phyloP scores from a whole-genome alignment of 2,888 invertebrate genomes.

The Scelioninae gen. 1 region DNA sequence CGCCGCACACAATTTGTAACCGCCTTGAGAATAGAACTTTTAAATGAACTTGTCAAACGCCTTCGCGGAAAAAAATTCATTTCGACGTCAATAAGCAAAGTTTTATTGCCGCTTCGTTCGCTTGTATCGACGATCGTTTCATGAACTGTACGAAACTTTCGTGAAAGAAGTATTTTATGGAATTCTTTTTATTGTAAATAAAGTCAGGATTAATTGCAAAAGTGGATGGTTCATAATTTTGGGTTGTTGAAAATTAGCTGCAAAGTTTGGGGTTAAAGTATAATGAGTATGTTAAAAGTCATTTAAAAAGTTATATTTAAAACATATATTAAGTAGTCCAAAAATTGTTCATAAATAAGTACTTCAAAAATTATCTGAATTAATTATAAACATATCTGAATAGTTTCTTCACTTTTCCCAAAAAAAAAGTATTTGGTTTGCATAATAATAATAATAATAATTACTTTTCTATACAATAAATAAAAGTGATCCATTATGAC shows the following conservation, averaged over 20 bases:
- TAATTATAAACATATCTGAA: too few species aligned
- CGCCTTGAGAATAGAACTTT: conserved; percentile 61
- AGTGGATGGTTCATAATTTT: neutral
- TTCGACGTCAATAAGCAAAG: conserved; percentile 54
- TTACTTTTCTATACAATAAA: too few species aligned
- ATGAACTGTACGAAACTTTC: conserved; percentile 25
- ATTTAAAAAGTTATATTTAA: too few species aligned
- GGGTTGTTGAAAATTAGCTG: neutral
- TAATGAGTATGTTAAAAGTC: too few species aligned
- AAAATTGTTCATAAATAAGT: too few species aligned
- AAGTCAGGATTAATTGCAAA: neutral
- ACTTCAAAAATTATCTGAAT: too few species aligned
- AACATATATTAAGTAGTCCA: too few species aligned
- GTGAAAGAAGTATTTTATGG: neutral
- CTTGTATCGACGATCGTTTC: conserved; percentile 41
- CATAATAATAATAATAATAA: too few species aligned
- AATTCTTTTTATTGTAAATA: neutral
- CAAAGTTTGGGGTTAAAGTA: too few species aligned
- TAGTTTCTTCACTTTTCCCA: too few species aligned
- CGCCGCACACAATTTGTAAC: conserved; percentile 53
- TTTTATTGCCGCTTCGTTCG: conserved; percentile 42
- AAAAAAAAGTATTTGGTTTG: too few species aligned
- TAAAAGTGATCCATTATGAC: too few species aligned
- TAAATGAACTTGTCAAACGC: conserved; percentile 64
- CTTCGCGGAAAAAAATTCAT: conserved; percentile 56